Conservation (phyloP, 2,888 invertebrate species). For the Synanthedon vespiformis region DNA sequence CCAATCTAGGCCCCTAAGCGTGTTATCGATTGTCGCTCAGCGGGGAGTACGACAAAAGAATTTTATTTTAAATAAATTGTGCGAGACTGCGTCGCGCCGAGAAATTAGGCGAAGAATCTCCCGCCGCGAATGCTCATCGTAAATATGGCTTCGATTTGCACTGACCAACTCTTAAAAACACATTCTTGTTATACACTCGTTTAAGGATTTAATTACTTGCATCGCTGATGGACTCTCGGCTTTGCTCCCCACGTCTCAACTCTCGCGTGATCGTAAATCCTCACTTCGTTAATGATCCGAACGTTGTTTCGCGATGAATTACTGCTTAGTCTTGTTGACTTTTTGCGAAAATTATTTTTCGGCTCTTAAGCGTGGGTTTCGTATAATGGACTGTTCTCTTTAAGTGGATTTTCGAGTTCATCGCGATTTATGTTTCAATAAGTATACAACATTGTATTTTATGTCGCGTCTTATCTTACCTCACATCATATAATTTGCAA, state of each 20-base stretch:
- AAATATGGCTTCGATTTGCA: conserved; percentile 45
- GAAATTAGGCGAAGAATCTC: conserved; percentile 64
- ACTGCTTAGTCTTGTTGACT: conserved; percentile 54
- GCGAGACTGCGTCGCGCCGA: conserved; percentile 60
- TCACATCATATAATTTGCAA: conserved; percentile 32
- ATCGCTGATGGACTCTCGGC: conserved; percentile 38
- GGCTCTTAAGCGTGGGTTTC: conserved; percentile 50
- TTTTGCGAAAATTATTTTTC: conserved; percentile 48
- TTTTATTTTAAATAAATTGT: conserved; percentile 65
- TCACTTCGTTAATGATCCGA: conserved; percentile 57
- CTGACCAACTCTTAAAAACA: conserved; percentile 46
- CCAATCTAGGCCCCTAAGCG: conserved; percentile 50
- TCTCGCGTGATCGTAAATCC: conserved; percentile 63
- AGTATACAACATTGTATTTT: conserved; percentile 43
- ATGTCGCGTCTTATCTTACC: conserved; percentile 30
- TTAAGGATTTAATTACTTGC: conserved; percentile 66
- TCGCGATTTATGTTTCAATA: conserved; percentile 55
- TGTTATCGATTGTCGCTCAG: conserved; percentile 60
- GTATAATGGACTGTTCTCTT: conserved; percentile 48
- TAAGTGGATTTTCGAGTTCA: conserved; percentile 58
- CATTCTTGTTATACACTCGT: conserved; percentile 65
- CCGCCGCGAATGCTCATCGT: conserved; percentile 66
- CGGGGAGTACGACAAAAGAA: conserved; percentile 59
- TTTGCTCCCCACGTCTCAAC: conserved; percentile 17
- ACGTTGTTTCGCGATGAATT: conserved; percentile 54